These are phyloP conservation scores for Thrips palmi DNA, from an alignment of 1,140 invertebrate species.

Conservation along the genomic window DNA sequence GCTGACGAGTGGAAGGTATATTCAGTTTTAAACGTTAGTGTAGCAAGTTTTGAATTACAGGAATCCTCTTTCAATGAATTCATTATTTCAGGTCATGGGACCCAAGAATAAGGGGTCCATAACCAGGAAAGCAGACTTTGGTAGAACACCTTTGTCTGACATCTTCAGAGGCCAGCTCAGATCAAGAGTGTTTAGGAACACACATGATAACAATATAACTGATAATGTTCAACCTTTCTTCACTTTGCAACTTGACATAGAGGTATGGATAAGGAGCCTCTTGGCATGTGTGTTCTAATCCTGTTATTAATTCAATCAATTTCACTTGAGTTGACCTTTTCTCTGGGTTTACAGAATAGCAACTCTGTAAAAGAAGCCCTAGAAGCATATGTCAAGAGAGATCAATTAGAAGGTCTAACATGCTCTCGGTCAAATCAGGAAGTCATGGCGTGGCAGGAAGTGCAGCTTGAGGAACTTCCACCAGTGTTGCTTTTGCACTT, in stretches of 20 bases:
- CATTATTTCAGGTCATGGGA: too few species aligned
- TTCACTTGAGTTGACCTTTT: conserved; percentile 8
- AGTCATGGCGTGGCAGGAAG: conserved; percentile 69
- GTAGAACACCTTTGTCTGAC: conserved; percentile 71
- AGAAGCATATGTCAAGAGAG: conserved; percentile 62
- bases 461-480: conserved; percentile 64
- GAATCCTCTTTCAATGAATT: conserved; percentile 10
- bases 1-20: conserved; percentile 57
- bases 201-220: conserved; percentile 37
- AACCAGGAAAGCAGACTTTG: conserved; percentile 62
- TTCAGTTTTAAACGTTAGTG: conserved; percentile 11
- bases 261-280: conserved; percentile 35
- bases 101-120: conserved; percentile 71
- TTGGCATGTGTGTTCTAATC: background rate
- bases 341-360: conserved; percentile 42
- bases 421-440: conserved; percentile 62
- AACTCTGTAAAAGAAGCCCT: conserved; percentile 67
- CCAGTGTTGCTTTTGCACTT: conserved; percentile 62
- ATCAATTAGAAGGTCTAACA: conserved; percentile 68
- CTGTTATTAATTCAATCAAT: background rate
- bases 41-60: conserved; percentile 9
- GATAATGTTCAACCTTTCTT: conserved; percentile 85
- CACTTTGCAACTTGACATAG: conserved; percentile 82
- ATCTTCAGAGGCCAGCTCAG: conserved; percentile 82
- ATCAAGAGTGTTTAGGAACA: conserved; percentile 57